Base-by-base conservation (phyloP, 2,888 invertebrate genomes). In the Rambutsinella grinnellia region DNA sequence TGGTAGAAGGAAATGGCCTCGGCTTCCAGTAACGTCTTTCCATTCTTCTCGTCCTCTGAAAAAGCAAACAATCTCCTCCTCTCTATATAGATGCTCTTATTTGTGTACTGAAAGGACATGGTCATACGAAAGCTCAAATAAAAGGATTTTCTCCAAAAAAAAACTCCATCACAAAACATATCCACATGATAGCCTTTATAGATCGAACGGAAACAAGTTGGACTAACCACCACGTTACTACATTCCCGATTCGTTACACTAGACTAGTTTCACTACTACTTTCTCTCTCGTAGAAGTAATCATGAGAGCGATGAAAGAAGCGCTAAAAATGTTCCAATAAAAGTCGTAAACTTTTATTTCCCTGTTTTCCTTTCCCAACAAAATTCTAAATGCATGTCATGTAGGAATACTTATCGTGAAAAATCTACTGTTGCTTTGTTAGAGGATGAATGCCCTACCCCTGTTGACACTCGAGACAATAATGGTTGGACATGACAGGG, bases 321-420 rank as follows among this genome's bases (percentile, higher is more conserved):
- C 49, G 56, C 63, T 57, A 57, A 28, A 56, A 56, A 61, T 58
- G 44, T 46, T 65, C 56, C 66, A 74, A 60, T 72, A 72, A 74
- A 74, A 74, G 60, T 74, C 66, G 66, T 67, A 61, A 65, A 65
- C 58, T 72, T 65, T 65, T 72, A 72, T 72, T 65, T 65, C 23
- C n/a, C n/a, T n/a, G 56, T 47, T 62, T 63, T 27, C 49, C 19
- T 65, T 54, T 63, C 23, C 13, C 65, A 21, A 23, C 1, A 6
- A 65, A 51, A 53, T 49, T 10, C 49, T 27, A n/a, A 26, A 65
- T n/a, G 8, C 27, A 51, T 28, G 21, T 51, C 24, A 23, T 36
- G 23, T 53, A 36, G 36, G 44, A 36, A 53, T 36, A 24, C 13
- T 54, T 54, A 65, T 53, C 28, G 49, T 27, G 44, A 44, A 54